Evolutionary conservation across 2,797 vertebrate species (phyloP).

Genomic region (Mallotus villosus): DNA sequence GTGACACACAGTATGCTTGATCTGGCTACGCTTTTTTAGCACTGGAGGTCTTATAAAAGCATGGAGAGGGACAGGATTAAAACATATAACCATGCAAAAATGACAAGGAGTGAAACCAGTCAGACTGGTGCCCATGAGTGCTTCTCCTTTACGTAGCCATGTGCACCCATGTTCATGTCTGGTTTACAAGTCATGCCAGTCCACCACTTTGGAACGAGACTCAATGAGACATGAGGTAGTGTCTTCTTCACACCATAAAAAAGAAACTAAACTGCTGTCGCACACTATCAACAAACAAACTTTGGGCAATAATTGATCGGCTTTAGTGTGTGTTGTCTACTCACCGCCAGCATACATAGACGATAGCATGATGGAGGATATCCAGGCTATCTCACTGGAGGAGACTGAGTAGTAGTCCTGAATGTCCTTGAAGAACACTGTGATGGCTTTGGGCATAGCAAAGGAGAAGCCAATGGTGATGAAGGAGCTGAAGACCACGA

Average conservation of each 20-base stretch:
- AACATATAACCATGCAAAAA: neutral
- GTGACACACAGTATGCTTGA: neutral
- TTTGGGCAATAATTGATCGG: too few species aligned
- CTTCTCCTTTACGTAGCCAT: too few species aligned
- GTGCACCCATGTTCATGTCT: too few species aligned
- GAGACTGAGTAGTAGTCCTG: constrained; percentile 76
- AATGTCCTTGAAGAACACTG: constrained; percentile 83
- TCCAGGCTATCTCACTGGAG: constrained; percentile 77
- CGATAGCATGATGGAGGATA: constrained; percentile 81
- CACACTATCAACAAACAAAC: too few species aligned
- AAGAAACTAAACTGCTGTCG: too few species aligned
- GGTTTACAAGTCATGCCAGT: too few species aligned
- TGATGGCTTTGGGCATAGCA: constrained; percentile 78
- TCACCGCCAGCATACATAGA: constrained; percentile 80
- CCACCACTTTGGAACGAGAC: neutral
- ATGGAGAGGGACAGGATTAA: too few species aligned
- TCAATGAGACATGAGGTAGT: too few species aligned
- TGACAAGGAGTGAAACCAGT: neutral
- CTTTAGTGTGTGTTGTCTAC: constrained; percentile 37
- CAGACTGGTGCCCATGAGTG: too few species aligned
- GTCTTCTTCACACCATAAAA: too few species aligned
- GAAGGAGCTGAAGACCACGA: constrained; percentile 76
- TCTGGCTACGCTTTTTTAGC: constrained; percentile 2
- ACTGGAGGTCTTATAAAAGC: neutral
- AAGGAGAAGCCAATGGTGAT: constrained; percentile 82